Conservation (phyloP, 2,113 vertebrate species). For the Calypte anna region DNA sequence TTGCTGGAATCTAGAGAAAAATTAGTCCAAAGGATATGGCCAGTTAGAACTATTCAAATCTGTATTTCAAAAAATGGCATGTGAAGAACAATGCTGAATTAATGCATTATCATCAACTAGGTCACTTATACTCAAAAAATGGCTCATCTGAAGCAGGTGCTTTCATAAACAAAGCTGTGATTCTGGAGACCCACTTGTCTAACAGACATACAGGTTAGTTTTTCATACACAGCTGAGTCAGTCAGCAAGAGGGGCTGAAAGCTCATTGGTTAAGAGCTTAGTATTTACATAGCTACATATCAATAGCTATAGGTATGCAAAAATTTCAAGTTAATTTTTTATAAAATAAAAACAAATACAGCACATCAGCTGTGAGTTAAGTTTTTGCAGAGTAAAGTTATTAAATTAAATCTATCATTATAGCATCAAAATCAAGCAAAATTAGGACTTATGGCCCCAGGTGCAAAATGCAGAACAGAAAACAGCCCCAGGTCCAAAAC, state of each 20-base stretch:
- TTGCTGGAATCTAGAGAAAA: neutral
- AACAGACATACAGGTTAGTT: neutral
- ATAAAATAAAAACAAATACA: slow-evolving; percentile 20
- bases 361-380: neutral
- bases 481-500: neutral
- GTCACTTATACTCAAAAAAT: neutral
- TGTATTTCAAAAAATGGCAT: neutral
- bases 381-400: neutral
- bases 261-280: slow-evolving; percentile 1
- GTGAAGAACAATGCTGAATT: neutral
- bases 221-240: neutral
- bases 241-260: slow-evolving; percentile 4
- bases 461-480: neutral
- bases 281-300: slow-evolving; percentile 15
- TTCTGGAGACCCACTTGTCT: slow-evolving; percentile 11
- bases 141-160: neutral
- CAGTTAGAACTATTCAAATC: neutral
- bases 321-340: slow-evolving; percentile 48
- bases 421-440: neutral
- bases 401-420: neutral
- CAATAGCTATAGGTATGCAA: neutral
- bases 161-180: slow-evolving; percentile 29
- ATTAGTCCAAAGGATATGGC: neutral
- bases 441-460: neutral
- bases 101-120: neutral